These are phyloP conservation scores for human DNA, from an alignment of 2,113 vertebrate species.

Conservation along the genomic window DNA sequence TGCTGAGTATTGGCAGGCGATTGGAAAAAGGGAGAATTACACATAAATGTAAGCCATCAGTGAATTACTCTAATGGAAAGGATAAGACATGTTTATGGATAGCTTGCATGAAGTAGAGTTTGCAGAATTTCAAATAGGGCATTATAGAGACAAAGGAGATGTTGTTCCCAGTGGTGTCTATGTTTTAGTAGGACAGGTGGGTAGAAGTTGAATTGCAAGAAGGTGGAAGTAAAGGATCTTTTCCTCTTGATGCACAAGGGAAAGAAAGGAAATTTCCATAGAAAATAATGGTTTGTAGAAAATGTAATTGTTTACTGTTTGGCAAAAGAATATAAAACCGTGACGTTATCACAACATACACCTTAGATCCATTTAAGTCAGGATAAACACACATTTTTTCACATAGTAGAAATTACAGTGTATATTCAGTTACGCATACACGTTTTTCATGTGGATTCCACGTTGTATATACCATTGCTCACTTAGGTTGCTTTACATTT, in stretches of 20 bases:
- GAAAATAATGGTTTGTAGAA: not conserved
- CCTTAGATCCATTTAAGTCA: not conserved
- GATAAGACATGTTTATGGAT: not conserved
- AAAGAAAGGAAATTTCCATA: not conserved
- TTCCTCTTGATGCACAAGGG: not conserved
- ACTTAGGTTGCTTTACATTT: not conserved
- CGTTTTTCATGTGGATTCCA: not conserved
- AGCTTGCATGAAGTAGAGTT: not conserved
- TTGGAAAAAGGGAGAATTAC: not conserved
- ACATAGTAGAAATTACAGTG: no score
- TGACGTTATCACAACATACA: not conserved
- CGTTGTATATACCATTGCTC: not conserved
- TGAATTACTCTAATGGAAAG: not conserved
- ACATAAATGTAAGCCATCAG: rapidly evolving
- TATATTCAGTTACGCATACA: rapidly evolving
- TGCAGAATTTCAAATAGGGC: not conserved
- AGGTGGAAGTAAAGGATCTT: not conserved
- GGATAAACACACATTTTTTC: not conserved
- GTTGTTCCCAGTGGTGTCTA: not conserved
- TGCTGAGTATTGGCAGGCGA: not conserved
- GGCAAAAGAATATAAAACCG: not conserved
- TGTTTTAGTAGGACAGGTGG: not conserved
- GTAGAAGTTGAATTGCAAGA: not conserved
- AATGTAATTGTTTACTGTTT: not conserved
- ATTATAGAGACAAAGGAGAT: not conserved